Base-by-base conservation (phyloP, 2,113 vertebrate genomes). In the Gymnorhina tibicen region DNA sequence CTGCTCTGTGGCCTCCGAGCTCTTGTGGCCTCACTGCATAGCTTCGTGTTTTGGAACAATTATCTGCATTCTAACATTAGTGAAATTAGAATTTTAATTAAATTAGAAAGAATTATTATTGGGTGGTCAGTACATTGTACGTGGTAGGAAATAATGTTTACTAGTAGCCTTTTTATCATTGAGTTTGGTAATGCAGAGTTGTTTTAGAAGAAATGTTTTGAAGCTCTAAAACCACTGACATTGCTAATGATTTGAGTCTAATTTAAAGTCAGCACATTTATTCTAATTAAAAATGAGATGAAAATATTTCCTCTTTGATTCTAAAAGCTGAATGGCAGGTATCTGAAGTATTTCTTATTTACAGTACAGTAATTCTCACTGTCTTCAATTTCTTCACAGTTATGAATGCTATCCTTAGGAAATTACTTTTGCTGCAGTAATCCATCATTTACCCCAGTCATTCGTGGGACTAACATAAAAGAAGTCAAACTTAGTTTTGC, bases 11-110 rank as follows among this genome's bases (percentile, higher is more conserved):
- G 49, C 32, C 32, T 1, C 30, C 30, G 19, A 18, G 7, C 9
- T 0, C 14, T 35, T 26, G 18, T 44, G 49, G 39, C 39, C 39
- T 74, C 33, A 0, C 27, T 28, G 26, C 7, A 0, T 13, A 49
- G 24, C 56, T 59, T 27, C 1, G 0, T 19, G 30, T 6, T 74
- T 73, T 59, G 33, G 39, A 59, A 53, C 69, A 60, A 30, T 89
- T 56, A 33, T 11, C 41, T 41, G 52, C 41, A 6, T 53, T 67
- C 28, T 58, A 41, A 76, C 16, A 10, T 58, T 6, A 62, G 12
- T 17, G 39, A 66, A 73, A 88, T 59, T 6, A 42, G 47, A 53
- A 49, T 56, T 52, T 46, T 67, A 67, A 59, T 86, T 50, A 50
- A 63, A 58, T 46, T 14, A 32, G 39, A 55, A 28, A 47, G 10